phyloP scores from a whole-genome alignment of 2,113 vertebrate genomes.

The Canis aureus region DNA sequence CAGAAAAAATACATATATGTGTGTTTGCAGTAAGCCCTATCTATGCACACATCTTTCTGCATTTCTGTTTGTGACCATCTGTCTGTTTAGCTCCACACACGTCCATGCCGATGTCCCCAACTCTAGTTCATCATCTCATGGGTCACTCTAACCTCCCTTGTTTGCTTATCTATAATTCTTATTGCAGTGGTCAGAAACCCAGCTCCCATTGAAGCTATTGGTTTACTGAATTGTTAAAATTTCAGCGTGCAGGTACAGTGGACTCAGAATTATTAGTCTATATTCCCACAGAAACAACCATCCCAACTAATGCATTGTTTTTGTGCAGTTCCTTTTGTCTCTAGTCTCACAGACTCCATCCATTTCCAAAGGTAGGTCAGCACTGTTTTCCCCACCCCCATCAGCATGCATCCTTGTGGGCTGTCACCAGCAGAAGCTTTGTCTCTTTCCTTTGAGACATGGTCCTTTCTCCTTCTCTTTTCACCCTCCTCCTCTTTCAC shows the following conservation, averaged over 20 bases:
- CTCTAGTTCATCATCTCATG: neutral
- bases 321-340: accelerated
- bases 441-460: neutral
- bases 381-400: neutral
- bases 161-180: neutral
- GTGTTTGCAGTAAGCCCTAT: no score
- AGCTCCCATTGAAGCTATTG: neutral
- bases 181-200: neutral
- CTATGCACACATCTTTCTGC: no score
- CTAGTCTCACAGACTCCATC: neutral
- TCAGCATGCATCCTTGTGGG: neutral
- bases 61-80: neutral
- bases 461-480: neutral
- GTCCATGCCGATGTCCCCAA: neutral
- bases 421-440: neutral
- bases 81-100: neutral
- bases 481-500: no score
- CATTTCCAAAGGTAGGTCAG: neutral
- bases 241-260: neutral
- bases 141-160: neutral
- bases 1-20: neutral
- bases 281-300: neutral
- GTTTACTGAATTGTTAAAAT: neutral
- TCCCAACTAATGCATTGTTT: no score
- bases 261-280: neutral